Evolutionary conservation across 2,888 invertebrate genomes (phyloP), one percentile per base, ranked within the genome.

Genomic region (Cheilosia vulpina): DNA sequence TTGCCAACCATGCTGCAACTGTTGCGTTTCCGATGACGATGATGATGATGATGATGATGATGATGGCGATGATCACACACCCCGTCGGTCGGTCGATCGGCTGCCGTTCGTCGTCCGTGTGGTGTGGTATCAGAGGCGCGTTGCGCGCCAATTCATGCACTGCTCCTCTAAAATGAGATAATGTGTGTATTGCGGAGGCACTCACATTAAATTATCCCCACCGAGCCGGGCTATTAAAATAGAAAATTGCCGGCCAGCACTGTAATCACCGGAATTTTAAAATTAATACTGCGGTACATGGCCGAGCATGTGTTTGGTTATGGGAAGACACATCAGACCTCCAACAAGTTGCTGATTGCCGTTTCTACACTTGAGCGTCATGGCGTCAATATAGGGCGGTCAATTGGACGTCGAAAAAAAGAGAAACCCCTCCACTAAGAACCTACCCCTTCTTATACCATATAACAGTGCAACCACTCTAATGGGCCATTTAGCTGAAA

Each of bases 201-300:
- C 76, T 76, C 76, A 80, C 62, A 57, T 85, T 76, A 80, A 85
- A 85, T 85, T 85, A 72, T 45, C 85, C 80, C 80, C 80, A 52
- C 71, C 71, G 57, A 65, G 43, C 43, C 43, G 53, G 68, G 52
- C 80, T 55, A 85, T 85, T 85, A 85, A 85, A 84, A 85, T 76
- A 71, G 85, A 76, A 80, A 80, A 85, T 80, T 85, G 66, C 80
- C 66, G 76, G 62, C 80, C 85, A 66, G 45, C 55, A 19, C 62
- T 73, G 50, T 85, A 85, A 85, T 85, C 85, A 76, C 80, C 85
- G 76, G 85, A 85, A 85, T 85, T 85, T 85, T 52, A 68, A 76
- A 85, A 75, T 85, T 85, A 80, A 85, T 80, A 80, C 79, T 69
- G 69, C 69, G 45, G 50, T 52, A 69, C 65, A 58, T 43, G 68